Conservation (phyloP, 1,140 invertebrate species). For the Drosophila suzukii region DNA sequence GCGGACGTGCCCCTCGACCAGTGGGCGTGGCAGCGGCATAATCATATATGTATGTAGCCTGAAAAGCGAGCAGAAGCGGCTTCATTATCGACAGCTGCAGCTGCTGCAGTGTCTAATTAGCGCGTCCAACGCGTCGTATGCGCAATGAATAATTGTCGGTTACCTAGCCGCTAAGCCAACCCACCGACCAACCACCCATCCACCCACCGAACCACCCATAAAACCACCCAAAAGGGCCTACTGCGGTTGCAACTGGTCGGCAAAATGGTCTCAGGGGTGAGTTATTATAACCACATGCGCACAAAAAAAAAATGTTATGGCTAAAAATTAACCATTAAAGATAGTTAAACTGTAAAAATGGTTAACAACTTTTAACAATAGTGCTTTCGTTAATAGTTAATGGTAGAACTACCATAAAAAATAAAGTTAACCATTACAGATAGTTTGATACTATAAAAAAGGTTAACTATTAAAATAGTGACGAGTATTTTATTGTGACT, state of each 20-base stretch:
- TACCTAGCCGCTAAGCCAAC: constrained; percentile 33
- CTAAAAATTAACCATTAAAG: no score
- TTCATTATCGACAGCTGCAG: constrained; percentile 66
- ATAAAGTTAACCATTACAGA: no score
- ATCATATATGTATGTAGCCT: constrained; percentile 6
- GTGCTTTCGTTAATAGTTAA: no score
- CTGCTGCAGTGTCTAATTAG: constrained; percentile 68
- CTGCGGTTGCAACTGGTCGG: constrained; percentile 20
- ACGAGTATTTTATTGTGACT: no score
- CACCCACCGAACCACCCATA: neutral
- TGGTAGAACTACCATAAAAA: no score
- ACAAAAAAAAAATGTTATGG: no score
- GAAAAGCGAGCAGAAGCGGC: constrained; percentile 27
- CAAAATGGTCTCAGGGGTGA: neutral
- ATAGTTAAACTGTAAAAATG: no score
- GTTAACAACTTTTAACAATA: no score
- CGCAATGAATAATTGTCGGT: constrained; percentile 68
- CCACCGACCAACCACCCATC: neutral
- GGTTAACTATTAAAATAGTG: no score
- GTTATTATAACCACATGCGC: neutral
- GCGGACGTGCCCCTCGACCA: neutral
- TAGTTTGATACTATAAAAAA: no score
- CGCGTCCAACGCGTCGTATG: constrained; percentile 59
- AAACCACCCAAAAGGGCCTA: neutral
- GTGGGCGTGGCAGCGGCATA: constrained; percentile 22